Conservation (phyloP, 2,113 vertebrate genomes). For the Nibea albiflora region DNA sequence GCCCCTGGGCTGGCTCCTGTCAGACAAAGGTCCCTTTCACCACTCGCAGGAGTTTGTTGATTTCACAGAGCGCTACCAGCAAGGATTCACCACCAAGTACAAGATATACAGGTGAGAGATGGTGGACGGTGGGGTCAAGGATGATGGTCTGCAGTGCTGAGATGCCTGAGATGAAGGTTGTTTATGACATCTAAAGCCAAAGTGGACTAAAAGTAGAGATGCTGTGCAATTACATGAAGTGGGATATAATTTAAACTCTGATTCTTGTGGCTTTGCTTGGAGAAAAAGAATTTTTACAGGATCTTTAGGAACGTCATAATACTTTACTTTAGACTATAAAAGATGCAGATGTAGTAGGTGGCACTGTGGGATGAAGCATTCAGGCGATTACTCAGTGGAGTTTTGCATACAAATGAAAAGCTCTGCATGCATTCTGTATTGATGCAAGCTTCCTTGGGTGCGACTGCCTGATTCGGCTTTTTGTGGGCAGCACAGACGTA, state of each 20-base stretch:
- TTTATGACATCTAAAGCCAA: neutral
- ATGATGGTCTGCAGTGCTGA: neutral
- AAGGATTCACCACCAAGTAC: slow-evolving; percentile 88
- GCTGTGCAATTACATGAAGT: neutral
- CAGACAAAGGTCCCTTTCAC: slow-evolving; percentile 88
- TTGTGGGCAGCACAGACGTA: slow-evolving; percentile 50
- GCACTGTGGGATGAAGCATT: slow-evolving; percentile 38
- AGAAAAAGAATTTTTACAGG: neutral
- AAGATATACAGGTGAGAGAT: slow-evolving; percentile 87
- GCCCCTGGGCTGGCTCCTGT: slow-evolving; percentile 86
- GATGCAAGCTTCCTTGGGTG: slow-evolving; percentile 40
- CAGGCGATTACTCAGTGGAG: slow-evolving; percentile 53
- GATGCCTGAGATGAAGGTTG: neutral
- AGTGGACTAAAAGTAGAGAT: neutral
- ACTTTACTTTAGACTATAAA: slow-evolving; percentile 21
- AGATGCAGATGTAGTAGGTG: slow-evolving; percentile 48
- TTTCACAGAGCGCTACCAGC: slow-evolving; percentile 87
- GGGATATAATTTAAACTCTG: neutral
- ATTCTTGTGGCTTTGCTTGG: neutral
- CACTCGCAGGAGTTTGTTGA: slow-evolving; percentile 87
- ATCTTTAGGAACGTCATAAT: neutral
- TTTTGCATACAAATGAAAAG: slow-evolving; percentile 56
- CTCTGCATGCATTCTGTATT: slow-evolving; percentile 20
- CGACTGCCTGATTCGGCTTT: slow-evolving; percentile 30
- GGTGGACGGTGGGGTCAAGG: neutral